phyloP scores from a whole-genome alignment of 92 coral and sea anemone species.

The Heteractis magnifica region DNA sequence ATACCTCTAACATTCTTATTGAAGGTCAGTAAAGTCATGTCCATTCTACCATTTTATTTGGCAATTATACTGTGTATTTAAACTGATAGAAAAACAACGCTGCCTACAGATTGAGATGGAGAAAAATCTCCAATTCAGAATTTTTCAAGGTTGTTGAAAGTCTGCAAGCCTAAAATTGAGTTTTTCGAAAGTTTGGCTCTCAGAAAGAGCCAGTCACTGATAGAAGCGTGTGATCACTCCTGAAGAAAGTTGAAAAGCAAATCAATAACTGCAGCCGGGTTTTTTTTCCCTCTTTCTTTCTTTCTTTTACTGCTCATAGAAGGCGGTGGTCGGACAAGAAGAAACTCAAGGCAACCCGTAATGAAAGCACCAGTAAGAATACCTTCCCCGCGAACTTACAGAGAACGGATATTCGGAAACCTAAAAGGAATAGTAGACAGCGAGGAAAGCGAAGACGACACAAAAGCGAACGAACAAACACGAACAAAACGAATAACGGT shows the following conservation, averaged over 20 bases:
- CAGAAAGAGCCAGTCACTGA: no score
- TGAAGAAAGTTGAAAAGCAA: no score
- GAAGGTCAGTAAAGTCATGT: conserved; percentile 42
- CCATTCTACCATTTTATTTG: not conserved
- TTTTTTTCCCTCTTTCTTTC: not conserved
- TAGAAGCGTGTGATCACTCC: no score
- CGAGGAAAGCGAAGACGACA: conserved; percentile 72
- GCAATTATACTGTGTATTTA: no score
- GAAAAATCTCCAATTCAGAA: no score
- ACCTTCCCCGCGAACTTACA: conserved; percentile 48
- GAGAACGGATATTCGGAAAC: conserved; percentile 45
- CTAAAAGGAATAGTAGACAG: conserved; percentile 89
- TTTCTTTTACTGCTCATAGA: not conserved
- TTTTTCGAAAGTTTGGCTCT: no score
- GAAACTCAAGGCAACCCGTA: conserved; percentile 33
- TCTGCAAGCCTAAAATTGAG: no score
- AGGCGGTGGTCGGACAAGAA: conserved; percentile 46
- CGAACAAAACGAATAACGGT: not conserved
- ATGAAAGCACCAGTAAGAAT: conserved; percentile 29
- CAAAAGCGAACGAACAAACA: not conserved
- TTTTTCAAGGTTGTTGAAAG: no score
- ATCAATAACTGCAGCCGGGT: no score
- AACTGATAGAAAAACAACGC: no score
- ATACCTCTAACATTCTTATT: conserved; percentile 75
- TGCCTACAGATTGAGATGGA: no score